Evolutionary conservation across 2,888 invertebrate species (phyloP), one percentile per base, ranked within the genome.

Genomic region (Chrysotoxum bicinctum): DNA sequence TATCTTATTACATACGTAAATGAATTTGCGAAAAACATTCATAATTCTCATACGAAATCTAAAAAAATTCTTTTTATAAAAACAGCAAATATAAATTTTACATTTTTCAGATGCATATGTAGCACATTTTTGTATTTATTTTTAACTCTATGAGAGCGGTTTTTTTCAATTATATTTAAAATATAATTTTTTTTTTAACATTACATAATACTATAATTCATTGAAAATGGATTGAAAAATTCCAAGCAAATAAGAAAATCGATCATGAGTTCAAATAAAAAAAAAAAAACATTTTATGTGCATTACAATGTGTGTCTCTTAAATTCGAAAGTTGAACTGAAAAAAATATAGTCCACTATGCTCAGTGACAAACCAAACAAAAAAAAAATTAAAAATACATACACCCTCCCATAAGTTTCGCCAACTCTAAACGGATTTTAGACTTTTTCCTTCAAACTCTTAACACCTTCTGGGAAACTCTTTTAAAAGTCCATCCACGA

Each of bases 161-260:
- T 83, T 78, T 74, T 68, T 83, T 52, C 48, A 83, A 78, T 74
- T 83, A 83, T 78, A 83, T 83, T 73, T 54, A 45, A 0, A 60
- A 77, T 74, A 78, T 78, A 78, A 83, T 78, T 45, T 50, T 48
- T 64, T 21, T 40, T 32, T 30, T 19, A 35, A 70, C n/a, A 14
- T 12, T 21, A 26, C 26, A 26, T 26, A 26, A 26, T 0, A 3
- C 14, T n/a, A n/a, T 14, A 14, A 58, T 23, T 16, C 54, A 68
- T 78, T 21, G 23, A 32, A 50, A 74, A 54, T 19, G 19, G 16
- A 43, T n/a, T 7, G 0, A 62, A n/a, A 45, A 50, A 56, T 60
- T 54, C 23, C 50, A 68, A 16, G 60, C 62, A 78, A 43, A 60
- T 43, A 73, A 16, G 10, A 23, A 35, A 32, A 64, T 43, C 50